Evolutionary conservation across 2,888 invertebrate genomes (phyloP).

Genomic region (Aelia acuminata): DNA sequence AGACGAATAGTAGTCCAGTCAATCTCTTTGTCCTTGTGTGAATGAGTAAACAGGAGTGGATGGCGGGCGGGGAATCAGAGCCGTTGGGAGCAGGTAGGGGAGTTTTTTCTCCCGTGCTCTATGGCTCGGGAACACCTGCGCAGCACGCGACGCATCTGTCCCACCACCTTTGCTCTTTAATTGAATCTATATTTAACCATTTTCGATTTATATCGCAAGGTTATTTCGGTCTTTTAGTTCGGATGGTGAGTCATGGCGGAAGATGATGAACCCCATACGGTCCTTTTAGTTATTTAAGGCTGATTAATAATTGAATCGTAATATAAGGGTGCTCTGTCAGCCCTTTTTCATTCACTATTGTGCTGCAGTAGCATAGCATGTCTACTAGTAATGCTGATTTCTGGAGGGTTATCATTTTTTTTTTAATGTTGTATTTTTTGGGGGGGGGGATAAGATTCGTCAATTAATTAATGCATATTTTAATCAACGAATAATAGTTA

Average conservation of each 20-base stretch:
- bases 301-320: not conserved
- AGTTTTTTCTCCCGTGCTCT: conserved; percentile 47
- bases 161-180: not conserved
- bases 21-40: conserved; percentile 50
- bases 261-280: not conserved
- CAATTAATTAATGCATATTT: no score
- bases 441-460: no score
- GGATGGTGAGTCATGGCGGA: not conserved
- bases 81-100: conserved; percentile 56
- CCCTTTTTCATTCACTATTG: not conserved
- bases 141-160: conserved; percentile 57
- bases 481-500: no score
- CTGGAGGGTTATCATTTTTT: no score
- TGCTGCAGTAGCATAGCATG: no score
- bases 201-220: not conserved
- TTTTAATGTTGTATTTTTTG: no score
- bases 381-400: no score
- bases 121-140: conserved; percentile 45
- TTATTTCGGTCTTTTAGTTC: not conserved
- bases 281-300: not conserved
- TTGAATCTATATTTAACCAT: conserved; percentile 42
- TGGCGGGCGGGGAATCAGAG: conserved; percentile 10
- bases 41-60: conserved; percentile 30
- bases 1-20: conserved; percentile 43
- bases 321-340: not conserved